These are phyloP conservation scores for Capitella teleta DNA, from an alignment of 1,140 invertebrate species.

Conservation along the genomic window DNA sequence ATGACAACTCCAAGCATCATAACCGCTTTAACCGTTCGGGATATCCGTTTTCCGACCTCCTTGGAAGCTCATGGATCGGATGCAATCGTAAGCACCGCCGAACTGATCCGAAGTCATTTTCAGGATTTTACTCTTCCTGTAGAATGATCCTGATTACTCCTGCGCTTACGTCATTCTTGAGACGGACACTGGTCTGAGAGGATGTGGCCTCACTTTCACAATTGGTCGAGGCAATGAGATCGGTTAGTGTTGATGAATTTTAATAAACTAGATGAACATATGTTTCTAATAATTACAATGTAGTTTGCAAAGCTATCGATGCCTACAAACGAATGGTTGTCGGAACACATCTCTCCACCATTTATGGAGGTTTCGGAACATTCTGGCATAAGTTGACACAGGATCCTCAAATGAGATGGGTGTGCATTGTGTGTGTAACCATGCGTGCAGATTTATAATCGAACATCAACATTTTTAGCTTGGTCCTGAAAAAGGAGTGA, in stretches of 20 bases:
- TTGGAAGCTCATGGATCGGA: no score
- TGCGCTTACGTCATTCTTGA: slow-evolving; percentile 71
- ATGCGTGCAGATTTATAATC: background rate
- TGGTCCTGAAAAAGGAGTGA: slow-evolving; percentile 83
- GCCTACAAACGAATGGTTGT: slow-evolving; percentile 57
- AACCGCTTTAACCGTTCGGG: no score
- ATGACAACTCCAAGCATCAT: no score
- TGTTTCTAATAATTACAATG: slow-evolving; percentile 12
- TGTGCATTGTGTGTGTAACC: slow-evolving; percentile 36
- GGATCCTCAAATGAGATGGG: slow-evolving; percentile 83
- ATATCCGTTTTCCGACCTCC: no score
- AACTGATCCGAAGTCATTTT: no score
- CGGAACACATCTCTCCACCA: slow-evolving; percentile 52
- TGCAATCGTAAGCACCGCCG: no score
- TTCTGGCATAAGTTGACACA: slow-evolving; percentile 74
- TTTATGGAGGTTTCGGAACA: slow-evolving; percentile 61
- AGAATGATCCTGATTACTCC: slow-evolving; percentile 63
- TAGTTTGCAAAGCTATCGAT: slow-evolving; percentile 63
- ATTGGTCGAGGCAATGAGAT: slow-evolving; percentile 74
- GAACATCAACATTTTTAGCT: slow-evolving; percentile 48
- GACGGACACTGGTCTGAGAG: slow-evolving; percentile 49
- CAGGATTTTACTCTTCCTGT: slow-evolving; percentile 9
- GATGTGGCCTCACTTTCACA: slow-evolving; percentile 76
- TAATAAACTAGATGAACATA: background rate
- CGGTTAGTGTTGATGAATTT: slow-evolving; percentile 42